A percentile compares a stretch with the other conserved stretches of the same genome.
Evolutionary conservation across 2,113 vertebrate genomes (phyloP).

Genomic region (Brachyhypopomus gauderio): DNA sequence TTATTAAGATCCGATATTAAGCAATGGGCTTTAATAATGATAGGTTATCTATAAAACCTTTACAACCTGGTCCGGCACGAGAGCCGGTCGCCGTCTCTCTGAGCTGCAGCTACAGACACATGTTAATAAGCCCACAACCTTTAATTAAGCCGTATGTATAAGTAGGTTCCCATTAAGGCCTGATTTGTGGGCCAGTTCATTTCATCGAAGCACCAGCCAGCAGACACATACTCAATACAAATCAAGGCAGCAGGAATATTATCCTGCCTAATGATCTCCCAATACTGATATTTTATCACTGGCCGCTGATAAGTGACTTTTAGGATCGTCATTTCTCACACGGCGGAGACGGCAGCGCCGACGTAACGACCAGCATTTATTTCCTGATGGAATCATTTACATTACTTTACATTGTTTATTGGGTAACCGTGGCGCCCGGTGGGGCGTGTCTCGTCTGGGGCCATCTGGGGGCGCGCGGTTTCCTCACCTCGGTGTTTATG

Average conservation of each 20-base stretch:
- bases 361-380: constrained; percentile 69
- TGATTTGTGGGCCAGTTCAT: constrained; percentile 99
- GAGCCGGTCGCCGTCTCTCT: constrained; percentile 83
- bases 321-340: constrained; percentile 78
- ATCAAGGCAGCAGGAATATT: constrained; percentile 93
- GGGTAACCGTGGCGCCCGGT: constrained; percentile 43
- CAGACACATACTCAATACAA: constrained; percentile 97
- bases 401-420: constrained; percentile 77
- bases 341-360: constrained; percentile 73
- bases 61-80: constrained; percentile 84
- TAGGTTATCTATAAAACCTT: constrained; percentile 98
- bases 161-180: constrained; percentile 97
- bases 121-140: constrained; percentile 99
- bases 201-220: constrained; percentile 86
- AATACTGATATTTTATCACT: constrained; percentile 91
- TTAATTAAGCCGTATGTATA: constrained; percentile 99
- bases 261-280: constrained; percentile 87
- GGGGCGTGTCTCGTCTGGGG: constrained; percentile 16
- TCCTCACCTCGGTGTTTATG: background rate
- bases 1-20: constrained; percentile 87
- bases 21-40: constrained; percentile 84
- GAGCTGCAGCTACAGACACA: constrained; percentile 89
- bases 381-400: constrained; percentile 70
- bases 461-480: too few relatives aligned
- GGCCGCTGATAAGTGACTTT: constrained; percentile 78